Conservation (phyloP, 2,113 vertebrate species). For the Cacatua alba region DNA sequence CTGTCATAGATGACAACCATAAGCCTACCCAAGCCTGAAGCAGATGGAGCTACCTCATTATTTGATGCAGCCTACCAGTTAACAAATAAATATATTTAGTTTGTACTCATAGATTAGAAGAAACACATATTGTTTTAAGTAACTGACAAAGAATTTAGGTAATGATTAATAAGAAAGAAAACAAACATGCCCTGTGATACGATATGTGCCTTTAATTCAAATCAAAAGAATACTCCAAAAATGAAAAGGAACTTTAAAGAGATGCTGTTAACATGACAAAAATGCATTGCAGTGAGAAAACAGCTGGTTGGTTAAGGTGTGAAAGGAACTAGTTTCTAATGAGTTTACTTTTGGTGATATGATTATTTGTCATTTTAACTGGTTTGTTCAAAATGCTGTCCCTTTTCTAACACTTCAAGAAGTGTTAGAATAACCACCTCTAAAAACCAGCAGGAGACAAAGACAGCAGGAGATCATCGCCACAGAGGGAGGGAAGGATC, state of each 20-base stretch:
- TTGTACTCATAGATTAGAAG: slow-evolving; percentile 15
- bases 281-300: neutral
- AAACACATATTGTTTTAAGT: neutral
- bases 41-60: slow-evolving; percentile 48
- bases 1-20: slow-evolving; percentile 41
- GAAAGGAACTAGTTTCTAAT: neutral
- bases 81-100: slow-evolving; percentile 58
- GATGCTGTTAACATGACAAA: neutral
- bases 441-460: neutral
- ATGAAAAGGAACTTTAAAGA: neutral
- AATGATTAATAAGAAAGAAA: neutral
- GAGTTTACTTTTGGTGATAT: neutral
- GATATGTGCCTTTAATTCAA: neutral
- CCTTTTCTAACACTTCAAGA: neutral
- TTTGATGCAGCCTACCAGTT: slow-evolving; percentile 23
- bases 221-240: neutral
- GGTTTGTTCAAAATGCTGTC: neutral
- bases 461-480: neutral
- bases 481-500: neutral
- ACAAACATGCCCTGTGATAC: neutral
- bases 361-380: neutral
- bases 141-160: neutral
- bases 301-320: neutral
- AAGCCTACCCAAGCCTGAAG: slow-evolving; percentile 35
- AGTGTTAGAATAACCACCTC: neutral